Conservation (phyloP, 1,140 invertebrate species). For the Sitodiplosis mosellana region DNA sequence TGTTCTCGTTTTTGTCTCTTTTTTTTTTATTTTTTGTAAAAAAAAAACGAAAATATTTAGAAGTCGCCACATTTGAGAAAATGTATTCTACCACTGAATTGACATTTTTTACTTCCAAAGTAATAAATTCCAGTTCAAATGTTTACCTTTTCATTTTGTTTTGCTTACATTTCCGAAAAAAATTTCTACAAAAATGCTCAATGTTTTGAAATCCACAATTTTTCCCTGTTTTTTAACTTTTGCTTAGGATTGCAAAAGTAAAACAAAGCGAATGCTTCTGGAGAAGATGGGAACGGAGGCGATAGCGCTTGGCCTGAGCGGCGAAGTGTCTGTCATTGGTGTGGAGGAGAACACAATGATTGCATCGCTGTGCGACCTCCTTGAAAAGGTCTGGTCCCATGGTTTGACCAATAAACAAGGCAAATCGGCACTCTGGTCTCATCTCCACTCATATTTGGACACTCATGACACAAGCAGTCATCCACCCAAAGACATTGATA, state of each 20-base stretch:
- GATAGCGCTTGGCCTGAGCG: conserved; percentile 43
- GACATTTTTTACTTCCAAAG: too few relatives aligned
- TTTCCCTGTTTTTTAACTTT: too few relatives aligned
- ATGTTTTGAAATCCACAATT: too few relatives aligned
- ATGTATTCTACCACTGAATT: too few relatives aligned
- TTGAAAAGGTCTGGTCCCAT: conserved; percentile 97
- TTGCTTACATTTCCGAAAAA: too few relatives aligned
- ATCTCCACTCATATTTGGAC: conserved; percentile 77
- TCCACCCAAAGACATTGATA: conserved; percentile 48
- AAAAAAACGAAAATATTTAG: too few relatives aligned
- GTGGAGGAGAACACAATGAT: conserved; percentile 97
- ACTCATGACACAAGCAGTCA: conserved; percentile 56
- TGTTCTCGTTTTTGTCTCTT: too few relatives aligned
- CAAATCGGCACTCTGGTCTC: conserved; percentile 89
- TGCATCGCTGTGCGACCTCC: conserved; percentile 87
- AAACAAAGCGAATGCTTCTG: conserved; percentile 94
- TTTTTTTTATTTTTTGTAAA: not conserved
- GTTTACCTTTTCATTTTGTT: too few relatives aligned
- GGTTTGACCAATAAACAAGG: conserved; percentile 90
- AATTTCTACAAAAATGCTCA: too few relatives aligned
- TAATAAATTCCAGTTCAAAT: too few relatives aligned
- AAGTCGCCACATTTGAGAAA: too few relatives aligned
- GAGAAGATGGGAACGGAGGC: conserved; percentile 94
- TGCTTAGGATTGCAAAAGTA: conserved; percentile 66
- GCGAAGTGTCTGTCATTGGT: conserved; percentile 36